Base-by-base conservation (phyloP, 2,888 invertebrate species). In the Diarsia dahlii region DNA sequence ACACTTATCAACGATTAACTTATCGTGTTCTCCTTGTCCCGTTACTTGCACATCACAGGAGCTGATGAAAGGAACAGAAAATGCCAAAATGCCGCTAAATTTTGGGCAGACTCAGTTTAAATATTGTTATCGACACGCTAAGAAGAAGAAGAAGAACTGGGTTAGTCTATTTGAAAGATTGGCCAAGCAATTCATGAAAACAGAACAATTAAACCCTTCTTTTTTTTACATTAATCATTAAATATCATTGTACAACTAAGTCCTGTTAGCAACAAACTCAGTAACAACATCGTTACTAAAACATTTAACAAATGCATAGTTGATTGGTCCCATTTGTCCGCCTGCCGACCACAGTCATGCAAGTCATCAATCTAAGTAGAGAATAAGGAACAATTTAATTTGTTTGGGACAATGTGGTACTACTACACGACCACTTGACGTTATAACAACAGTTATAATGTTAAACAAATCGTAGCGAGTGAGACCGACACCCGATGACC, bases 361-460 rank as follows among this genome's bases (percentile, higher is more conserved):
- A 74, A 83, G 83, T 83, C 83, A 83, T 83, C 81, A 80, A 83
- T 83, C 77, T 80, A 71, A 65, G 83, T 71, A 76, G 71, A 82
- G 52, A 75, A 70, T 63, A 56, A 76, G 76, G 71, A 76, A 82
- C 82, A 82, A 82, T 76, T 81, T 81, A 78, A 74, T 70, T 73
- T 52, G 45, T 67, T 20, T 62, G 52, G n/a, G 15, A n/a, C n/a
- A n/a, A n/a, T n/a, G n/a, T n/a, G n/a, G 64, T 60, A 64, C 54
- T 1, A 56, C 62, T 39, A 62, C 45, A 62, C 45, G n/a, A 45
- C n/a, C n/a, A 63, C 45, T 63, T 52, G 28, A 52, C 45, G 15
- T 45, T 28, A 23, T 63, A 39, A 28, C 10, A 20, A 23, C 20
- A 20, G 23, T 39, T 58, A 48, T 10, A 70, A 23, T 73, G 45